phyloP scores from a whole-genome alignment of 2,797 vertebrate genomes.

The Siniperca undulata region DNA sequence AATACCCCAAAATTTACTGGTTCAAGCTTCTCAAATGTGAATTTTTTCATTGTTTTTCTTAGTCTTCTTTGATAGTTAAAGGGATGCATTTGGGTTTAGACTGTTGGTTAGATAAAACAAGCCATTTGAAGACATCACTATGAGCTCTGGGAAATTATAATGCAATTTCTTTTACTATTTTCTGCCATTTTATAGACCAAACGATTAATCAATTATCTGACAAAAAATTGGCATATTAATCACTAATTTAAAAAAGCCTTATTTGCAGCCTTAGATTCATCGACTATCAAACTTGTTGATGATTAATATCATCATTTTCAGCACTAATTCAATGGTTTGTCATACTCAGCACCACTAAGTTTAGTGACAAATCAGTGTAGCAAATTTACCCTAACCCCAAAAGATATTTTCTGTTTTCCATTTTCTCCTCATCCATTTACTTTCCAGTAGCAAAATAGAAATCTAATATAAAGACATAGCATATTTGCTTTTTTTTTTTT shows the following conservation, averaged over 20 bases:
- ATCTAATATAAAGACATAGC: constrained; percentile 43
- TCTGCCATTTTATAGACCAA: not conserved
- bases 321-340: not conserved
- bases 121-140: not conserved
- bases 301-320: not conserved
- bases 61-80: not conserved
- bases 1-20: no score
- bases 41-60: not conserved
- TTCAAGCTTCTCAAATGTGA: not conserved
- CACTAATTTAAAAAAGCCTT: not conserved
- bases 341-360: not conserved
- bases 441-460: constrained; percentile 45
- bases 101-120: not conserved
- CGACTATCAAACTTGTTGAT: not conserved
- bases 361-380: not conserved
- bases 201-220: not conserved
- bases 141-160: not conserved
- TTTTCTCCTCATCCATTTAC: constrained; percentile 12
- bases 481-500: constrained; percentile 52
- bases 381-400: not conserved
- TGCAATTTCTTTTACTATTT: not conserved
- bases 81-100: not conserved
- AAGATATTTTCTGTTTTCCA: not conserved
- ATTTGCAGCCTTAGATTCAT: not conserved
- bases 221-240: not conserved